Evolutionary conservation across 1,140 invertebrate genomes (phyloP), one percentile per base, ranked within the genome.

Genomic region (Drosophila bocki): DNA sequence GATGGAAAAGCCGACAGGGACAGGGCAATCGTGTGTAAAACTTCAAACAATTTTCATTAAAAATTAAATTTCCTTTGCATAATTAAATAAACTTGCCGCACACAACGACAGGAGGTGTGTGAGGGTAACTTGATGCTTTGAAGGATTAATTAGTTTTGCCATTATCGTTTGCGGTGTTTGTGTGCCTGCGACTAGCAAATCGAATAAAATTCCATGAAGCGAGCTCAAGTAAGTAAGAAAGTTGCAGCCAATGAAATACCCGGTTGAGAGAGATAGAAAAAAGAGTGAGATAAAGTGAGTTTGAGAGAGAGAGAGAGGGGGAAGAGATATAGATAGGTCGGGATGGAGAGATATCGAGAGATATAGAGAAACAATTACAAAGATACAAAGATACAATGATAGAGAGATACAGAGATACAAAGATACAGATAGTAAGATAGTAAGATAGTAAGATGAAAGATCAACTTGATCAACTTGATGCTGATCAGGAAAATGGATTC

Each of bases 1-100:
- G 32, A 48, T 48, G 29, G 26, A n/a, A 29, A 12, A 12, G 35
- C 35, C 58, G 37, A 15, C 42, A 11, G 26, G 33, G 33, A 47
- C 45, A 39, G 19, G 45, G 62, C 62, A 70, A 54, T 51, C 70
- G 56, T 57, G 70, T 75, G 69, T 63, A 51, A 63, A 65, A 75
- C 60, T 76, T 75, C 71, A 76, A 76, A 75, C 74, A 76, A 75
- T 76, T 76, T 76, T 64, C 74, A 76, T 76, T 76, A 75, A 76
- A 76, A 76, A 76, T 76, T 64, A 53, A 75, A 76, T 76, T 76
- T 62, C 70, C 57, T 22, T 76, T 65, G 48, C 74, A 58, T 76
- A 75, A 76, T 76, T 75, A 75, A 76, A 76, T 76, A 65, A 76
- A 75, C 67, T 72, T 60, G 42, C 33, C 19, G 11, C 71, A 61